A percentile compares a stretch with the other conserved stretches of the same genome.
phyloP scores from a whole-genome alignment of 2,888 invertebrate species.

The Caenorhabditis wallacei region DNA sequence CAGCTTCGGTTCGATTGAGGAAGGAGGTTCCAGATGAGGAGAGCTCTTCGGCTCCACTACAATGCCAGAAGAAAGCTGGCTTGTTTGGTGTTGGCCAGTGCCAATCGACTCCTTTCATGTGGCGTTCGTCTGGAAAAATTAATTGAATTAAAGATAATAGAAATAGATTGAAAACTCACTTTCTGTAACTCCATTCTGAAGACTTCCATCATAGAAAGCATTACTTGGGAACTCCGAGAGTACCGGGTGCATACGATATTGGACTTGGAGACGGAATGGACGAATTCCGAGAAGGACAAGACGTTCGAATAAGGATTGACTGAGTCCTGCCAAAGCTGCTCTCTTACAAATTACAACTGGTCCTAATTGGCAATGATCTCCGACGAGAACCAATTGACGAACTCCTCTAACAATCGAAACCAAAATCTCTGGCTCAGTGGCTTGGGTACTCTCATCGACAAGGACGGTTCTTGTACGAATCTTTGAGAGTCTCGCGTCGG shows the following conservation, averaged over 20 bases:
- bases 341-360: slow-evolving; percentile 97
- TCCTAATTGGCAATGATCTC: slow-evolving; percentile 98
- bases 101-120: slow-evolving; percentile 93
- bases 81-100: slow-evolving; percentile 97
- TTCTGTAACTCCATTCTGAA: slow-evolving; percentile 98
- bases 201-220: slow-evolving; percentile 98
- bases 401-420: slow-evolving; percentile 98
- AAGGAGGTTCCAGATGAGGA: slow-evolving; percentile 99
- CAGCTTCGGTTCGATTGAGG: slow-evolving; percentile 97
- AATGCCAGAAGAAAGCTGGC: slow-evolving; percentile 99
- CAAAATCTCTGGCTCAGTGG: slow-evolving; percentile 86
- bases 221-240: slow-evolving; percentile 98
- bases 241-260: slow-evolving; percentile 99
- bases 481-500: slow-evolving; percentile 94
- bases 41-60: slow-evolving; percentile 96
- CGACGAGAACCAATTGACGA: slow-evolving; percentile 96
- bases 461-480: slow-evolving; percentile 76
- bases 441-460: slow-evolving; percentile 86
- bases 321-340: slow-evolving; percentile 96
- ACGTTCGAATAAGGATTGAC: slow-evolving; percentile 97
- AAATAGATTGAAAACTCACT: slow-evolving; percentile 83
- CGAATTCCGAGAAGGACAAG: slow-evolving; percentile 97
- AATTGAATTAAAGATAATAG: not conserved
- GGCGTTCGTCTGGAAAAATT: slow-evolving; percentile 88
- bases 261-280: slow-evolving; percentile 88